Conservation (phyloP, 2,888 invertebrate species). For the Xanthorhoe designata region DNA sequence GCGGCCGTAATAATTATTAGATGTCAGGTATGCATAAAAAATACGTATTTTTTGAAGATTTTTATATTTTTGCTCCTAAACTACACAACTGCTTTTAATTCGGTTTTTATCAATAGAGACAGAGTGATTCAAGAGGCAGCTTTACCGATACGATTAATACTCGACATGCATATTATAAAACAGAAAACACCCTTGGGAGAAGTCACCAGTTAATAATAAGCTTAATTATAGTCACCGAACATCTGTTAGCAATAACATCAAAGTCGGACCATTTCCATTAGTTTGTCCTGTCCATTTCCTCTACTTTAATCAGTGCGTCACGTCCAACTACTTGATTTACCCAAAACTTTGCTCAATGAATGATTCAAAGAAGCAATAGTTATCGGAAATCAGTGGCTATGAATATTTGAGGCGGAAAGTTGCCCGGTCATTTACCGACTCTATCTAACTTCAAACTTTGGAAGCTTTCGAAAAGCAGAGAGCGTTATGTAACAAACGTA, state of each 20-base stretch:
- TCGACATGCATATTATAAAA: no score
- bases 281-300: neutral
- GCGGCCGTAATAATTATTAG: conserved; percentile 44
- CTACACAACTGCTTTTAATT: no score
- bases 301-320: neutral
- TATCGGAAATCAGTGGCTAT: conserved; percentile 13
- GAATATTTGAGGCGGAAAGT: conserved; percentile 22
- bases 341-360: conserved; percentile 23
- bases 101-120: no score
- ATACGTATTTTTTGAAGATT: no score
- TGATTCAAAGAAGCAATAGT: conserved; percentile 18
- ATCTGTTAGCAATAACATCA: neutral
- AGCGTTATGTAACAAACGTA: neutral
- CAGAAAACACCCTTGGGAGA: no score
- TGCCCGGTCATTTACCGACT: conserved; percentile 5
- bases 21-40: conserved; percentile 41
- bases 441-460: conserved; percentile 3
- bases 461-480: neutral
- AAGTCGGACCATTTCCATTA: neutral
- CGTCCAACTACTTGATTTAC: conserved; percentile 13
- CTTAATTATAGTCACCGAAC: neutral
- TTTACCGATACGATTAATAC: no score
- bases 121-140: no score
- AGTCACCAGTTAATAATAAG: neutral
- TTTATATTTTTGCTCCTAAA: no score